Evolutionary conservation across 2,797 vertebrate species (phyloP).

Genomic region (Cephalopachus bancanus): DNA sequence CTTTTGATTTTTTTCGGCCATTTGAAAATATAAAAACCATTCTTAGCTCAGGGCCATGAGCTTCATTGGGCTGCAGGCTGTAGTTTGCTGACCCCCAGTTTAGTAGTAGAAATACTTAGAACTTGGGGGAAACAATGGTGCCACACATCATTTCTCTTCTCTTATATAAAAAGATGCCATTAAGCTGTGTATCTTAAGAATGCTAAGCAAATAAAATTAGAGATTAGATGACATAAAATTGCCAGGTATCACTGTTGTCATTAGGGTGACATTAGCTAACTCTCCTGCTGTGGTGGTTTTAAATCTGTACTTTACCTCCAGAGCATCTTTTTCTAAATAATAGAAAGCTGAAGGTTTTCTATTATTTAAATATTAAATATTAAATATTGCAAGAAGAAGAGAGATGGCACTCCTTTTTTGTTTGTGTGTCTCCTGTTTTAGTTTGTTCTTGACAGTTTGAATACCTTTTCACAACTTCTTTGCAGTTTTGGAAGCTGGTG

Average conservation of each 20-base stretch:
- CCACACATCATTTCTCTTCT: not conserved
- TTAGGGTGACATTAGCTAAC: not conserved
- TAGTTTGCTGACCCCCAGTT: not conserved
- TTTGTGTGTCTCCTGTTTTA: not conserved
- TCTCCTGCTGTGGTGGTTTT: not conserved
- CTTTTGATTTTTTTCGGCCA: not conserved
- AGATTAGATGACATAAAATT: not conserved
- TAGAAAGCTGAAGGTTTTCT: constrained; percentile 27
- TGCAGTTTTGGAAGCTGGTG: not conserved
- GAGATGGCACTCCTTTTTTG: not conserved
- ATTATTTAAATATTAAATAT: too few relatives aligned
- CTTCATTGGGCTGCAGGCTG: not conserved
- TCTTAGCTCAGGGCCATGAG: not conserved
- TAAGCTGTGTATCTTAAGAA: not conserved
- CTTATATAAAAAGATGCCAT: not conserved
- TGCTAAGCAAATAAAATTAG: constrained; percentile 8
- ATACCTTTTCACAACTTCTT: not conserved
- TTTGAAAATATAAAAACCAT: constrained; percentile 30
- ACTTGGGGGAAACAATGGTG: not conserved
- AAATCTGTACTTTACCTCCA: not conserved
- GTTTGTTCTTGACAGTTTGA: not conserved
- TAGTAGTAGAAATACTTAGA: not conserved
- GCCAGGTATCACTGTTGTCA: not conserved
- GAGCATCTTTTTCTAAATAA: constrained; percentile 33
- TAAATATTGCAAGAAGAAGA: not conserved